These are phyloP conservation scores for Rutpela maculata DNA, from an alignment of 2,888 invertebrate genomes.

Conservation along the genomic window DNA sequence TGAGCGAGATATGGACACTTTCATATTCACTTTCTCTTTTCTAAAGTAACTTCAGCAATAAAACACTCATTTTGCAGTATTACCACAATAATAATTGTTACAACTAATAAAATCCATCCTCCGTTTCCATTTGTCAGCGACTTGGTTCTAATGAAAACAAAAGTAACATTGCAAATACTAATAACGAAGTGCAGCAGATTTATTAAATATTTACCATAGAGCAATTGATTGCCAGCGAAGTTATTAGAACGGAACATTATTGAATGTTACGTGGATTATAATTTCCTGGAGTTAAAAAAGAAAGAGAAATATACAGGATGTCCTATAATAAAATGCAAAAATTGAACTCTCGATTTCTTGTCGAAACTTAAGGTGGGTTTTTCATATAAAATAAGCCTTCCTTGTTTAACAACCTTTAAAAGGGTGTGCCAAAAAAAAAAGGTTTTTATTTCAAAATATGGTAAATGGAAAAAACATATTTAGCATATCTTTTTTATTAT, in stretches of 20 bases:
- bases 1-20: constrained; percentile 56
- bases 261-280: constrained; percentile 23
- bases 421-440: no score
- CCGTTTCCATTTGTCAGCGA: neutral
- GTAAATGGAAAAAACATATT: no score
- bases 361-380: no score
- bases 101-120: neutral
- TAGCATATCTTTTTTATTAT: no score
- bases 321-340: no score
- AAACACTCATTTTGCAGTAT: neutral
- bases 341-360: no score
- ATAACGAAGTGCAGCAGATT: neutral
- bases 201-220: constrained; percentile 20
- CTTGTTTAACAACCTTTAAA: no score
- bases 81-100: neutral
- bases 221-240: constrained; percentile 22
- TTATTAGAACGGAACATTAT: constrained; percentile 40
- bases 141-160: neutral
- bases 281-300: constrained; percentile 27
- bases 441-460: no score
- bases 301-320: neutral
- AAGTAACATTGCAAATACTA: neutral
- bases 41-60: constrained; percentile 29
- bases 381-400: no score
- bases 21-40: constrained; percentile 60